phyloP scores from a whole-genome alignment of 2,888 invertebrate species.

The Phyto melanocephala region DNA sequence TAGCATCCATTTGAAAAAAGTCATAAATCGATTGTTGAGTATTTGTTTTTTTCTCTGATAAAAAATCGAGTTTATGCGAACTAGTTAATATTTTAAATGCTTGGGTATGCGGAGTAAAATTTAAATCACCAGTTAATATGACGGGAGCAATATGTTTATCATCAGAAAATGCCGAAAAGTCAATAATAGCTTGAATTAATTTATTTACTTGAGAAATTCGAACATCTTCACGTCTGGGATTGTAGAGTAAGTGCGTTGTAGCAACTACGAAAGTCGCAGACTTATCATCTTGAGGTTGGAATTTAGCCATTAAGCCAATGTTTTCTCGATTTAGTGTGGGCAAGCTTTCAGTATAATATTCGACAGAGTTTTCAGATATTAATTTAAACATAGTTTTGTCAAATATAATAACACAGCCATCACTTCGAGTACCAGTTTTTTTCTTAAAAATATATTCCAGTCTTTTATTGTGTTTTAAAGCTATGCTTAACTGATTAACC shows the following conservation, averaged over 20 bases:
- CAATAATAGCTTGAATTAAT: slow-evolving; percentile 90
- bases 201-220: slow-evolving; percentile 92
- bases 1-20: slow-evolving; percentile 62
- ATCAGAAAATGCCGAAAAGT: slow-evolving; percentile 81
- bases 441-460: slow-evolving; percentile 89
- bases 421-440: slow-evolving; percentile 87
- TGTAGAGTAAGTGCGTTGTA: slow-evolving; percentile 96
- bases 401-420: slow-evolving; percentile 95
- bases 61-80: not conserved
- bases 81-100: slow-evolving; percentile 58
- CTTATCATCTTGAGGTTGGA: slow-evolving; percentile 81
- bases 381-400: slow-evolving; percentile 84
- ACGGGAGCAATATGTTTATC: slow-evolving; percentile 82
- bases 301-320: slow-evolving; percentile 89
- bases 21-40: not conserved
- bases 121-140: slow-evolving; percentile 96
- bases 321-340: slow-evolving; percentile 90
- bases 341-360: slow-evolving; percentile 80
- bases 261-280: slow-evolving; percentile 86
- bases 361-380: slow-evolving; percentile 84
- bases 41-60: not conserved
- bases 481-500: slow-evolving; percentile 45
- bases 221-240: slow-evolving; percentile 92
- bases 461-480: slow-evolving; percentile 79
- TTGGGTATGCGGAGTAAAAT: slow-evolving; percentile 87